Percentiles rank a stretch among this genome's conserved stretches.
Evolutionary conservation across 2,113 vertebrate species (phyloP).

Genomic region (Phyllostomus hastatus): DNA sequence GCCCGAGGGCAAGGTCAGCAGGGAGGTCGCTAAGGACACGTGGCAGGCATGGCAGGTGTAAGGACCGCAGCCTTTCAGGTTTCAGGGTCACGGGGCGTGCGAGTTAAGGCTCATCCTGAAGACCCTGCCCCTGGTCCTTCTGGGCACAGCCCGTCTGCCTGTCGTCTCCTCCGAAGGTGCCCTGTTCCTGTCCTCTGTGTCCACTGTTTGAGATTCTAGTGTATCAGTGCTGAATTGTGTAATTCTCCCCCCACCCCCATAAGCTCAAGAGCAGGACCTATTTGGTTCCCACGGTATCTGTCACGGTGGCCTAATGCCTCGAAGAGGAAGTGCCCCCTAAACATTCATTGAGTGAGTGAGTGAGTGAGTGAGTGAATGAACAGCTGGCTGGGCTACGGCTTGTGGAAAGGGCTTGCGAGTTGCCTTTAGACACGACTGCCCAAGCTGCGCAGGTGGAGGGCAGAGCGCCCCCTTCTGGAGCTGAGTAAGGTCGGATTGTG

Average conservation of each 20-base stretch:
- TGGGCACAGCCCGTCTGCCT: not conserved
- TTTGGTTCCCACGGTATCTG: not conserved
- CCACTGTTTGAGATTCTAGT: not conserved
- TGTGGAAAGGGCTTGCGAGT: not conserved
- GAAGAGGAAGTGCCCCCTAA: not conserved
- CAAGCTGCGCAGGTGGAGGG: not conserved
- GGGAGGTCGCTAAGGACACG: not conserved
- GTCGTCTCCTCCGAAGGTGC: not conserved
- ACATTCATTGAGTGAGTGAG: not conserved
- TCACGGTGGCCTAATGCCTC: too few species aligned
- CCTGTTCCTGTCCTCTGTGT: not conserved
- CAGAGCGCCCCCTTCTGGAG: not conserved
- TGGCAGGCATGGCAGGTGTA: fast-evolving
- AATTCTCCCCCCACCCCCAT: not conserved
- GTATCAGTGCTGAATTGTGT: not conserved
- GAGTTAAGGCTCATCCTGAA: not conserved
- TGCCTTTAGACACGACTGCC: not conserved
- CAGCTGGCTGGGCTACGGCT: not conserved
- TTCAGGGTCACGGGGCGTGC: not conserved
- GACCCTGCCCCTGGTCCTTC: too few species aligned
- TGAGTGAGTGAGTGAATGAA: not conserved
- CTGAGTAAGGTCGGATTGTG: not conserved
- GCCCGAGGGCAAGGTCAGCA: not conserved
- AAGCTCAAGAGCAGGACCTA: not conserved
- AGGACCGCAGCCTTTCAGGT: not conserved